Conservation (phyloP, 2,113 vertebrate genomes). For the Nyctereutes procyonoides region DNA sequence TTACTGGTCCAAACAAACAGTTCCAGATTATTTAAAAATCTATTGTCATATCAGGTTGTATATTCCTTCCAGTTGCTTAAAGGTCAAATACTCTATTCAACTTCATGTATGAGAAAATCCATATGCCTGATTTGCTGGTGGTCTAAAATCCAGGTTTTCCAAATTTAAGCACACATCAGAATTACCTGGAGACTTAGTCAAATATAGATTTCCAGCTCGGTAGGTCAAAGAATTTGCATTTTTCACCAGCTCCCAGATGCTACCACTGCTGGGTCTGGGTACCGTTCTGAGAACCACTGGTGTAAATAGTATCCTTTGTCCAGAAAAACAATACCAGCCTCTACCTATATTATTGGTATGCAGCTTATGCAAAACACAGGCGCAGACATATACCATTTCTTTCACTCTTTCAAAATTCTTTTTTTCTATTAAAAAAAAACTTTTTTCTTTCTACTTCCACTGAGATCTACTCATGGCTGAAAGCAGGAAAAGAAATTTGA, state of each 20-base stretch:
- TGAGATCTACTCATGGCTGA: background rate
- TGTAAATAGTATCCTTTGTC: background rate
- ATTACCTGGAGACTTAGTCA: background rate
- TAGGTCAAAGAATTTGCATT: background rate
- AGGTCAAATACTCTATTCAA: background rate
- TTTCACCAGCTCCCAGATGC: background rate
- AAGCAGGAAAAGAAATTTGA: background rate
- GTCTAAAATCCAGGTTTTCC: background rate
- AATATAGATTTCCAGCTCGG: background rate
- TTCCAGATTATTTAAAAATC: background rate
- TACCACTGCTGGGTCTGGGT: background rate
- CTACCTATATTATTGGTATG: background rate
- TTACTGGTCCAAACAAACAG: background rate
- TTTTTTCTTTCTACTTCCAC: background rate
- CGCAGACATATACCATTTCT: background rate
- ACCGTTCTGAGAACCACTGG: background rate
- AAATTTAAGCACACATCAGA: background rate
- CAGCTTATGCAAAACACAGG: background rate
- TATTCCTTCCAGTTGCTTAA: slow-evolving; percentile 1
- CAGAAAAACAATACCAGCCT: background rate
- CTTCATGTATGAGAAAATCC: background rate
- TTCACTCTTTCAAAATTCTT: background rate
- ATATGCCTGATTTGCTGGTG: background rate
- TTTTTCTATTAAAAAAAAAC: background rate
- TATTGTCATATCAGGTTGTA: background rate